A percentile compares a stretch with the other conserved stretches of the same genome.
Evolutionary conservation across 1,140 invertebrate genomes (phyloP).

Genomic region (Pogonus chalceus): DNA sequence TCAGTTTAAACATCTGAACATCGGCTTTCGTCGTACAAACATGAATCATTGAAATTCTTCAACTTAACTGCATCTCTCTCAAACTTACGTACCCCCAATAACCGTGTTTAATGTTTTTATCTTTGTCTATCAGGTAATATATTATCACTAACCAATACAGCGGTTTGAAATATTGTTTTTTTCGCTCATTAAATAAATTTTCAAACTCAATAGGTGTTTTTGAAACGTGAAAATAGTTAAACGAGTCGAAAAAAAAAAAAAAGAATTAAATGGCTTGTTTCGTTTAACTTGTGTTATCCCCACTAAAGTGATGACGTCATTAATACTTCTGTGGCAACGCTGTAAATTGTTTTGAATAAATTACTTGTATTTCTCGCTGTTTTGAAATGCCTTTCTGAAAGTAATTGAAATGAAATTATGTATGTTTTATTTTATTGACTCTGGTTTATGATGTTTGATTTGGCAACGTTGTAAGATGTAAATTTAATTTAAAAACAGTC

Average conservation of each 20-base stretch:
- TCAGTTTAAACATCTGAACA: constrained; percentile 29
- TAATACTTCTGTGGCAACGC: too few species aligned
- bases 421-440: too few species aligned
- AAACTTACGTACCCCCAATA: neutral
- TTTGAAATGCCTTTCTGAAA: too few species aligned
- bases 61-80: constrained; percentile 17
- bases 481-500: too few species aligned
- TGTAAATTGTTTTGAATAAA: too few species aligned
- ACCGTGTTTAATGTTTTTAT: constrained; percentile 2
- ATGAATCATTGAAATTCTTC: constrained; percentile 32
- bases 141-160: constrained; percentile 20
- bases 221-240: constrained; percentile 16
- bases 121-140: constrained; percentile 14
- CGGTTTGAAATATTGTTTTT: constrained; percentile 20
- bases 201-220: constrained; percentile 19
- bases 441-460: too few species aligned
- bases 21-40: constrained; percentile 31
- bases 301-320: too few species aligned
- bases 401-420: too few species aligned
- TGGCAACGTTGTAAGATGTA: too few species aligned
- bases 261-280: too few species aligned
- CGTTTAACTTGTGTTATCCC: too few species aligned
- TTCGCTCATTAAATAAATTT: constrained; percentile 22
- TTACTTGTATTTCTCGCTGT: too few species aligned
- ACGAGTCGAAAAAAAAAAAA: constrained; percentile 5